Evolutionary conservation across 2,888 invertebrate genomes (phyloP).

Genomic region (Laspeyria flexula): DNA sequence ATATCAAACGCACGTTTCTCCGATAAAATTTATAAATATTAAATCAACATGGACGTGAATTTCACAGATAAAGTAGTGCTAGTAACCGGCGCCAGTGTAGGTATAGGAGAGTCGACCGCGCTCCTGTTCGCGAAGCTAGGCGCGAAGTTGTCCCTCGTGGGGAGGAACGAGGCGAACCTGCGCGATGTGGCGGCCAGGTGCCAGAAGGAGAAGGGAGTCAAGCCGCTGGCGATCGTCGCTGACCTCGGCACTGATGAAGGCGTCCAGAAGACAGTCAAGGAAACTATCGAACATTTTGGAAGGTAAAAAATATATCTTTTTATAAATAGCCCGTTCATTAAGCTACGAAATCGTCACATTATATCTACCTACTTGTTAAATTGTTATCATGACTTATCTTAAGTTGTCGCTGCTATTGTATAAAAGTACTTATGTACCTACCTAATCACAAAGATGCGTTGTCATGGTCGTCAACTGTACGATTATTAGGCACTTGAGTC

Average conservation of each 20-base stretch:
- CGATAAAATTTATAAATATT: no score
- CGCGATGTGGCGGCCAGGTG: conserved; percentile 43
- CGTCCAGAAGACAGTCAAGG: conserved; percentile 47
- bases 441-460: no score
- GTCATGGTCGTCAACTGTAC: no score
- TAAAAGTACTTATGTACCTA: no score
- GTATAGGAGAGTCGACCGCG: conserved; percentile 55
- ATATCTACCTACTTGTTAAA: no score
- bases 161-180: conserved; percentile 48
- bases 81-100: conserved; percentile 60
- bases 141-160: conserved; percentile 53
- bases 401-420: no score
- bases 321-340: no score
- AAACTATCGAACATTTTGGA: conserved; percentile 51
- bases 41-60: conserved; percentile 20
- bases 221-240: conserved; percentile 50
- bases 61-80: conserved; percentile 56
- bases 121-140: conserved; percentile 50
- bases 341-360: no score
- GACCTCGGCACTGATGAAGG: conserved; percentile 61
- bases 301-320: conserved; percentile 44
- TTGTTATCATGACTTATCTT: no score
- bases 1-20: background rate
- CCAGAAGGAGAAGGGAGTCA: conserved; percentile 36
- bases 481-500: no score